Base-by-base conservation (phyloP, 1,140 invertebrate species). In the Chionoecetes opilio region DNA sequence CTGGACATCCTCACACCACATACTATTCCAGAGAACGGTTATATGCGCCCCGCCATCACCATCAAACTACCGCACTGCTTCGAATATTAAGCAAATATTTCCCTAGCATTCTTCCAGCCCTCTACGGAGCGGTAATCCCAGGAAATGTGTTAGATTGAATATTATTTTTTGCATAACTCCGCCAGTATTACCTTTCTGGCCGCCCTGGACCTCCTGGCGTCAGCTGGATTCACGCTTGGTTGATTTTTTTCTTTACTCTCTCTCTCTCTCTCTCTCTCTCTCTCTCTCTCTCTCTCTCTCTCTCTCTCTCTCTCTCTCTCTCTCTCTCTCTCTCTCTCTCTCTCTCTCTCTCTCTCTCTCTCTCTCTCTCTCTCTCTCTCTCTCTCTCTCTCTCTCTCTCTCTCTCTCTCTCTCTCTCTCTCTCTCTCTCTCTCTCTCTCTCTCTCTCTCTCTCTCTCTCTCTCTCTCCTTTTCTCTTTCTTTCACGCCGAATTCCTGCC, bases 361-460 rank as follows among this genome's bases (percentile, higher is more conserved):
- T 35, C 86, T 88, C 32, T 35, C 32, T 2, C 21, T 26, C 21
- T 32, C 34, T 9, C 32, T 21, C n/a, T 88, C 86, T 2, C 14
- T 46, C 41, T 35, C 86, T 5, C 35, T 11, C 11, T 37, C 35
- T n/a, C 11, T 29, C 2, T 38, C 37, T 29, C 88, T 90, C 46
- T 46, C 88, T 90, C 37, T 41, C 88, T 41, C 46, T 38, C 46
- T 46, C 88, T 90, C 88, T 46, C 32, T 41, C 88, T 90, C 37
- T 41, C 37, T 17, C 29, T 31, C 29, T 38, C 38, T 29, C 37
- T 31, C 34, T 90, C 88, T 17, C n/a, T 75, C 63, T 41, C 88
- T 14, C 34, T 31, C 29, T 37, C 88, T n/a, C 34, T 41, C n/a
- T 90, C 37, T 29, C 88, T 90, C 46, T 46, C 88, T 90, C 37